A percentile compares a stretch with the other conserved stretches of the same genome.
Evolutionary conservation across 2,113 vertebrate genomes (phyloP).

Genomic region (Genyomyrus donnyi): DNA sequence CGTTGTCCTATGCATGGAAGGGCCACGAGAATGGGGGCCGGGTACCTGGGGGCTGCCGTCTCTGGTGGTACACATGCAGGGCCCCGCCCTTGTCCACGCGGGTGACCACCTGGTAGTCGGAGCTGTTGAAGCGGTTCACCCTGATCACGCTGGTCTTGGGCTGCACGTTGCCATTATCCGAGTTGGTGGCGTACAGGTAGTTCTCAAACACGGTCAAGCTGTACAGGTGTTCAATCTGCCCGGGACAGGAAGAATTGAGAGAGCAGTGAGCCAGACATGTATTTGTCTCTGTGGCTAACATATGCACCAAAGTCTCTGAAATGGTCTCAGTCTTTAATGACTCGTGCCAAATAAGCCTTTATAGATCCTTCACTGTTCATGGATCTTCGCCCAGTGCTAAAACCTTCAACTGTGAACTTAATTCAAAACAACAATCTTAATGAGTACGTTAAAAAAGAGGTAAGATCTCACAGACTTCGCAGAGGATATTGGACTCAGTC

Average conservation of each 20-base stretch:
- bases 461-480: neutral
- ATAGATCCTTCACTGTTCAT: neutral
- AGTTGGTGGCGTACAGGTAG: constrained; percentile 93
- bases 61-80: constrained; percentile 90
- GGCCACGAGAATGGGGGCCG: neutral
- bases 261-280: neutral
- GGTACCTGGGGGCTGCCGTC: constrained; percentile 84
- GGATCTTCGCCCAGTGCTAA: neutral
- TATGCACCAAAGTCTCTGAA: neutral
- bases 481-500: neutral
- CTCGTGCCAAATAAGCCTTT: neutral
- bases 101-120: constrained; percentile 86
- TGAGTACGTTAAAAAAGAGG: neutral
- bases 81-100: constrained; percentile 87
- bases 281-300: neutral
- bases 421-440: neutral
- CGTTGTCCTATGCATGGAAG: neutral
- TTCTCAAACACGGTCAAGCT: constrained; percentile 94
- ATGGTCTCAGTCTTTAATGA: neutral
- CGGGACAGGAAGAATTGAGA: neutral
- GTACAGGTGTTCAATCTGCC: constrained; percentile 86
- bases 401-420: neutral
- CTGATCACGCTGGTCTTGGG: constrained; percentile 93
- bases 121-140: constrained; percentile 93
- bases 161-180: constrained; percentile 86